Conservation (phyloP, 2,888 invertebrate genomes). For the Mesoligia furuncula region DNA sequence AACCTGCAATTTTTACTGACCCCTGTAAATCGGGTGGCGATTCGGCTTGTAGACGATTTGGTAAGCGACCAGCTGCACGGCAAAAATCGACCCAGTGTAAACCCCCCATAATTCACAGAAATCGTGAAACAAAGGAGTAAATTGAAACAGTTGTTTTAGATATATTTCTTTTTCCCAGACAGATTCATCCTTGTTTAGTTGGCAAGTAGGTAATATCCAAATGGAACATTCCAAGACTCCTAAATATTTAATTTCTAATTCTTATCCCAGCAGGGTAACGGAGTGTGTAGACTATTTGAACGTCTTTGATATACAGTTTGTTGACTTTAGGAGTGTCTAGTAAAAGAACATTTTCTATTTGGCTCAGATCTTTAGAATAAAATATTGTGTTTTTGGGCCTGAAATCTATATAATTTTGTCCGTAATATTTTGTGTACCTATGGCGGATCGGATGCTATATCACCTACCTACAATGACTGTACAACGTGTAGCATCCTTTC, state of each 20-base stretch:
- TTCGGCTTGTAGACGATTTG: too few species aligned
- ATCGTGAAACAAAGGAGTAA: background rate
- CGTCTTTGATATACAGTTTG: conserved; percentile 5
- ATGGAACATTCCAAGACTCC: conserved; percentile 2
- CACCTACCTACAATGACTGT: background rate
- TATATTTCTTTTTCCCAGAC: conserved; percentile 14
- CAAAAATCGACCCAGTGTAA: too few species aligned
- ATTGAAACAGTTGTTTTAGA: background rate
- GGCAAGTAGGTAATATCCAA: conserved; percentile 31
- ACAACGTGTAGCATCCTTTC: background rate
- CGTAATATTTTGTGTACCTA: too few species aligned
- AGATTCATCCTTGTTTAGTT: conserved; percentile 6
- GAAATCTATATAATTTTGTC: background rate
- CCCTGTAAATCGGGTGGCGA: too few species aligned
- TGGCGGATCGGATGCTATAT: background rate
- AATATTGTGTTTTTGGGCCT: background rate
- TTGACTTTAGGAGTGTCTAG: conserved; percentile 1
- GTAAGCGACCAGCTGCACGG: too few species aligned
- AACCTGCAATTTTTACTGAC: too few species aligned
- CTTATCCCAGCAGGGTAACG: conserved; percentile 18
- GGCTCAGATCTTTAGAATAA: background rate
- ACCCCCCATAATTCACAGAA: background rate
- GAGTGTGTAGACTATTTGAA: conserved; percentile 29
- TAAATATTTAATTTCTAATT: conserved; percentile 56
- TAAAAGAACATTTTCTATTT: background rate